These are phyloP conservation scores for Antrozous pallidus DNA, from an alignment of 2,797 vertebrate genomes.

Conservation along the genomic window DNA sequence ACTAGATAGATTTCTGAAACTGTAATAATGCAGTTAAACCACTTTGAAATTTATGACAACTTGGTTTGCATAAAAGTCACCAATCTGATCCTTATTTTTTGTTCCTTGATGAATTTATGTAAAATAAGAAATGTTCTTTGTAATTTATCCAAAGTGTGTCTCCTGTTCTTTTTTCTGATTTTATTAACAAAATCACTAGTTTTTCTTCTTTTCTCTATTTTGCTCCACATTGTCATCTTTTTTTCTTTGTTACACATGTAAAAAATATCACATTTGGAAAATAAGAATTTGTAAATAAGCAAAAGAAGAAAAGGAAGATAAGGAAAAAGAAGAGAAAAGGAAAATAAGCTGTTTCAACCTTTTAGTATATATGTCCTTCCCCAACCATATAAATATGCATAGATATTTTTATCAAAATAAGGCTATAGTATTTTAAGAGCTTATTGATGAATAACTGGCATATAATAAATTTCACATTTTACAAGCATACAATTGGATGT, in stretches of 20 bases:
- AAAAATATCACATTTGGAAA: background rate
- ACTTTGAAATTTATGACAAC: conserved; percentile 18
- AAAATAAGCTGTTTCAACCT: background rate
- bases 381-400: background rate
- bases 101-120: background rate
- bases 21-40: background rate
- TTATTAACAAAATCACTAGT: background rate
- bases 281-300: background rate
- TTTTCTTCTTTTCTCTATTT: background rate
- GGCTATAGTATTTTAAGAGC: background rate
- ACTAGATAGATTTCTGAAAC: conserved; percentile 22
- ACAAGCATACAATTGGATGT: background rate
- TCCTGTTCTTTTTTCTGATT: background rate
- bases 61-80: background rate
- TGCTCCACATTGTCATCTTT: background rate
- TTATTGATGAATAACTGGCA: background rate
- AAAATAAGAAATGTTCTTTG: conserved; percentile 11
- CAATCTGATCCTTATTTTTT: background rate
- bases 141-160: conserved; percentile 5
- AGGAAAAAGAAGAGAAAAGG: background rate
- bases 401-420: conserved; percentile 32
- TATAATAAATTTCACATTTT: background rate
- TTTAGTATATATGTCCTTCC: background rate
- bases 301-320: background rate
- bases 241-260: background rate